These are phyloP conservation scores for Parasteatoda lunata DNA, from an alignment of 2,888 invertebrate species.

Conservation along the genomic window DNA sequence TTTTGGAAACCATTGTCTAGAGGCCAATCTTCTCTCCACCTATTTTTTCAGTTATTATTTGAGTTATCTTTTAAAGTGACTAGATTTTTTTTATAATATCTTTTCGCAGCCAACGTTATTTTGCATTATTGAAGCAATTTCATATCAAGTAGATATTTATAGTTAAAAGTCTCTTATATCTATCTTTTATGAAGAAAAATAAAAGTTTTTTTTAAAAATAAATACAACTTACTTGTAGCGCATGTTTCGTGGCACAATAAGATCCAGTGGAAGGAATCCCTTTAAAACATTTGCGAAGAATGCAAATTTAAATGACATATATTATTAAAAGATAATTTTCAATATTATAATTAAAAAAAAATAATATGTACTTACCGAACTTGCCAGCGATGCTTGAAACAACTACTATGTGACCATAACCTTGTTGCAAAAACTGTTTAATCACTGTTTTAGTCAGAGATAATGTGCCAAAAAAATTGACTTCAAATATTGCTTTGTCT, in stretches of 20 bases:
- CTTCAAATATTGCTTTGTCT: constrained; percentile 83
- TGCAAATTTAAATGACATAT: neutral
- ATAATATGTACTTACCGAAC: constrained; percentile 72
- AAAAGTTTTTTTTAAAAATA: no score
- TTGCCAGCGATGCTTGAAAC: constrained; percentile 85
- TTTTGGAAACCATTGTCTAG: no score
- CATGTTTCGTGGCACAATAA: constrained; percentile 54
- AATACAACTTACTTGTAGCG: constrained; percentile 46
- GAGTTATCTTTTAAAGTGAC: no score
- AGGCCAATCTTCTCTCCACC: no score
- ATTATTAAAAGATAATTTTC: no score
- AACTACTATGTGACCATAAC: constrained; percentile 82
- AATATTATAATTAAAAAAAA: neutral
- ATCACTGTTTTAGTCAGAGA: constrained; percentile 81
- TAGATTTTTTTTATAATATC: no score
- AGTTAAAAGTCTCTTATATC: neutral
- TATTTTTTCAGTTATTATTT: no score
- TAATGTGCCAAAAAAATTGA: constrained; percentile 85
- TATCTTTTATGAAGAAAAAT: neutral
- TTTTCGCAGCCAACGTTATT: no score
- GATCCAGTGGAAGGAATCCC: constrained; percentile 58
- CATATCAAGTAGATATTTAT: neutral
- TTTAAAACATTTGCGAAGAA: neutral
- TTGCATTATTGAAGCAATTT: neutral
- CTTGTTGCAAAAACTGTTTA: constrained; percentile 75